These are phyloP conservation scores for Rhinopithecus roxellana DNA, from an alignment of 2,113 vertebrate genomes.

Conservation along the genomic window DNA sequence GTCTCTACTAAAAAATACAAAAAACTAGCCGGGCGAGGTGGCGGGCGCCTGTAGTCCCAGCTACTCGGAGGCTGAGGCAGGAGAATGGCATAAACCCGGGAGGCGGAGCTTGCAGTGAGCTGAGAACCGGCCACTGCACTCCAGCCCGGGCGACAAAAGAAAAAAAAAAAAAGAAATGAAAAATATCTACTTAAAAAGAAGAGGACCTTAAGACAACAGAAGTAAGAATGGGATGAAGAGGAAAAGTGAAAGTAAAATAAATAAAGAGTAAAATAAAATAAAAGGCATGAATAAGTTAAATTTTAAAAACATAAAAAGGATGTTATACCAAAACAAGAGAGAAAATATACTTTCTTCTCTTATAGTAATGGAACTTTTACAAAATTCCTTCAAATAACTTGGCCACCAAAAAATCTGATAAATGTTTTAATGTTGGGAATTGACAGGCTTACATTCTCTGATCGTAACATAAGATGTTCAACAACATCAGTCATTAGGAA, in stretches of 20 bases:
- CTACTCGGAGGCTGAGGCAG: no score
- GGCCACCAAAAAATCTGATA: background rate
- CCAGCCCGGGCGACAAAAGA: no score
- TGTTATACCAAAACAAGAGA: background rate
- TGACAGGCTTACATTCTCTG: background rate
- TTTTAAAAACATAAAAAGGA: background rate
- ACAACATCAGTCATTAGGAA: slow-evolving; percentile 11
- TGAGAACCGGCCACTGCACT: no score
- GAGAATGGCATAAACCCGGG: no score
- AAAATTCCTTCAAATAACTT: background rate
- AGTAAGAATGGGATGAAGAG: background rate
- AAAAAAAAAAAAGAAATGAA: background rate
- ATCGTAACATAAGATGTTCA: background rate
- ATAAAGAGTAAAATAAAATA: slow-evolving; percentile 11
- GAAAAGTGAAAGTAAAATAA: slow-evolving; percentile 20
- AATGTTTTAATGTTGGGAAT: slow-evolving; percentile 4
- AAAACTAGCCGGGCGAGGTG: no score
- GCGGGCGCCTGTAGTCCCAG: no score
- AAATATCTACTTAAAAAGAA: background rate
- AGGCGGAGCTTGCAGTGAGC: no score
- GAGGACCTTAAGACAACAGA: slow-evolving; percentile 9
- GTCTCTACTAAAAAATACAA: no score
- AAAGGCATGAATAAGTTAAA: slow-evolving; percentile 26
- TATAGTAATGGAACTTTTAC: background rate
- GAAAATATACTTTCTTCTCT: slow-evolving; percentile 14